These are phyloP conservation scores for Myrmophylax atrothorax DNA, from an alignment of 2,113 vertebrate genomes.

Conservation along the genomic window DNA sequence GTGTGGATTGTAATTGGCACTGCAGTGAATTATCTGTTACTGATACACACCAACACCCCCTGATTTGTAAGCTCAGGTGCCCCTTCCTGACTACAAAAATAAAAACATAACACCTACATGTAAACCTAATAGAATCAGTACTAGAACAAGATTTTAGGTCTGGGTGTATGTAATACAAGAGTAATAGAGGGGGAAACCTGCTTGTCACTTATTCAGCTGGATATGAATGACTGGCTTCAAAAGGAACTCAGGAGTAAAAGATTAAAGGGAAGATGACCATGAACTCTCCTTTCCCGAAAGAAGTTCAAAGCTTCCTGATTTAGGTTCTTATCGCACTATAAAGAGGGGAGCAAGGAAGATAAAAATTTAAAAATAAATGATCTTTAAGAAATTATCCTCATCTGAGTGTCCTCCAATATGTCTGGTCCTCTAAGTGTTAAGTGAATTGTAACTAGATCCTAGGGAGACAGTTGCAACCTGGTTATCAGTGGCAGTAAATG, in stretches of 20 bases:
- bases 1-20: background rate
- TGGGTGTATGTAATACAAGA: conserved; percentile 7
- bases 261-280: conserved; percentile 68
- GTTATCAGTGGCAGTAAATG: conserved; percentile 91
- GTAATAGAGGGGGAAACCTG: conserved; percentile 23
- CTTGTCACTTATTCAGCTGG: conserved; percentile 45
- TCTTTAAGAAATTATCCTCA: conserved; percentile 56
- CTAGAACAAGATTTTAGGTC: conserved; percentile 32
- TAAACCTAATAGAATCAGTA: conserved; percentile 27
- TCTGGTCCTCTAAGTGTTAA: conserved; percentile 80
- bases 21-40: background rate
- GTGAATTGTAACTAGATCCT: conserved; percentile 80
- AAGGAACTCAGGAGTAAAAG: conserved; percentile 49
- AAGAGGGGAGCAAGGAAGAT: conserved; percentile 63
- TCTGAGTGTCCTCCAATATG: conserved; percentile 38
- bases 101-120: background rate
- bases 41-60: background rate
- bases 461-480: conserved; percentile 81
- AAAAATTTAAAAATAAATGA: conserved; percentile 76
- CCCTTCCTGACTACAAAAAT: background rate
- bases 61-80: conserved; percentile 4
- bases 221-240: conserved; percentile 57
- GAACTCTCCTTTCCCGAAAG: conserved; percentile 50
- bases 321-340: conserved; percentile 58
- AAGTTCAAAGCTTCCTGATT: conserved; percentile 62